Evolutionary conservation across 1,140 invertebrate species (phyloP), one percentile per base, ranked within the genome.

Genomic region (Zeugodacus cucurbitae): DNA sequence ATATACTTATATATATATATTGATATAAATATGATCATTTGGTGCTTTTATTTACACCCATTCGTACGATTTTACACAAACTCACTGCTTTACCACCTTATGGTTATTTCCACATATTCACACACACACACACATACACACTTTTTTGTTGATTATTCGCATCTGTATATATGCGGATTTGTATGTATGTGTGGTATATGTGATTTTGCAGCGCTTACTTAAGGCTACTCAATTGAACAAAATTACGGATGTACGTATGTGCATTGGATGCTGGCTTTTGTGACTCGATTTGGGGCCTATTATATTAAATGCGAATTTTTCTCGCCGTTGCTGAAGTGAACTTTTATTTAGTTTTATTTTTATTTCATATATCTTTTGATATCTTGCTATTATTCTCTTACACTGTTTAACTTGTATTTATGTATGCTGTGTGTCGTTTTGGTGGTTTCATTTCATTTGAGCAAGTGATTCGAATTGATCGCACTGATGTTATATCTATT

Each of bases 201-300:
- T 70, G 26, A 54, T 74, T 74, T 74, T 48, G 74, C 74, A 54
- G n/a, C 22, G 41, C 29, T 82, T 82, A 82, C 74, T 82, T 82
- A 82, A 82, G 74, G 37, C 74, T 82, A 41, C 41, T 82, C 37
- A 82, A 82, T 82, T 82, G 74, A 82, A 54, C 26, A 41, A 82
- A 82, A 82, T 82, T 82, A 82, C 74, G 41, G 41, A 82, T 82
- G 41, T 22, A n/a, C 6, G 70, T 37, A 78, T 78, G 70, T 11
- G 32, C 34, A 41, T 67, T 34, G 64, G 64, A 70, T 70, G 41
- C 74, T 37, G 48, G 74, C 74, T 48, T 82, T 82, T 82, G 74
- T 82, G 26, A 48, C 41, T 82, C 74, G 74, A 82, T 82, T 82
- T 82, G 74, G 37, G 41, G 74, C 74, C 74, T 82, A 82, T 82